Conservation (phyloP, 2,113 vertebrate genomes). For the Rhadina sibilatrix region DNA sequence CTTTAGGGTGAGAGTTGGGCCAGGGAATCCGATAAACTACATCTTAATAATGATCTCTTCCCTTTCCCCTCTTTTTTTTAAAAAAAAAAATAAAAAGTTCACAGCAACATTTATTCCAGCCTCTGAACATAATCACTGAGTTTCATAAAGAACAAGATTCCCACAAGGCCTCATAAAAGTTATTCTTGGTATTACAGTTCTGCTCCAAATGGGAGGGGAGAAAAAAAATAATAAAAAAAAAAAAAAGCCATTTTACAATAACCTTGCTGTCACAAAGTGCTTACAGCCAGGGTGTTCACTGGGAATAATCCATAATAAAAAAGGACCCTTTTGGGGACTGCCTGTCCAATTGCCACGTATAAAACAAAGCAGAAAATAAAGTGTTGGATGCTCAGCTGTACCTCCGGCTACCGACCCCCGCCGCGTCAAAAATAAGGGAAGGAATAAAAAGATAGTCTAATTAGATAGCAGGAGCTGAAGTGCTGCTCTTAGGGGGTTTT, state of each 20-base stretch:
- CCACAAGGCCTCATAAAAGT: slow-evolving; percentile 55
- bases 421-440: neutral
- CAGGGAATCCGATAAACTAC: neutral
- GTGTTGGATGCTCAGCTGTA: slow-evolving; percentile 18
- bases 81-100: slow-evolving; percentile 16
- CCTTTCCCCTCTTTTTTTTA: neutral
- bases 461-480: neutral
- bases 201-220: slow-evolving; percentile 41
- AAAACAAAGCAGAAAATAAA: slow-evolving; percentile 56
- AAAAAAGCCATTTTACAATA: slow-evolving; percentile 51
- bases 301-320: slow-evolving; percentile 57
- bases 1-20: neutral
- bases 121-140: slow-evolving; percentile 39
- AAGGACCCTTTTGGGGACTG: slow-evolving; percentile 18
- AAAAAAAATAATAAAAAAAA: no score
- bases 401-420: neutral
- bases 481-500: neutral
- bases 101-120: slow-evolving; percentile 25
- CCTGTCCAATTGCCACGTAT: neutral
- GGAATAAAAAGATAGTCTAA: slow-evolving; percentile 11
- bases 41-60: neutral
- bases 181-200: slow-evolving; percentile 18
- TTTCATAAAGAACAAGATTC: slow-evolving; percentile 40
- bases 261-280: slow-evolving; percentile 50
- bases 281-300: slow-evolving; percentile 26